A percentile compares a stretch with the other conserved stretches of the same genome.
Evolutionary conservation across 1,140 invertebrate species (phyloP).

Genomic region (Galleria mellonella): DNA sequence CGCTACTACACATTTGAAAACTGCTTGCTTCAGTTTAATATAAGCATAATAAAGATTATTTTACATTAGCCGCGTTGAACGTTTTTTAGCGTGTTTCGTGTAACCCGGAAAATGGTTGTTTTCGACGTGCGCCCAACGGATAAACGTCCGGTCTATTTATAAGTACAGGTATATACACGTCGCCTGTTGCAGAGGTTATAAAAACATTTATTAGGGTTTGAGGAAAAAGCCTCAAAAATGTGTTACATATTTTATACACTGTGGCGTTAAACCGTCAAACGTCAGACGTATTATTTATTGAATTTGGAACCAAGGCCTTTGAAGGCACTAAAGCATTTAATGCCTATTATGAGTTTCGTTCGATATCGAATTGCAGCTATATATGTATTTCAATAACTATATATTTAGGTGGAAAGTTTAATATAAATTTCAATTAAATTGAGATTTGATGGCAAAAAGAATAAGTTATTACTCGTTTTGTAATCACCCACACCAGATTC

Average conservation of each 20-base stretch:
- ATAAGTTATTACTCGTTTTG: too few relatives aligned
- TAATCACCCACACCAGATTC: too few relatives aligned
- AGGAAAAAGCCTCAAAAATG: constrained; percentile 3
- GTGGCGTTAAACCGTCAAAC: not conserved
- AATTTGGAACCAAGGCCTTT: too few relatives aligned
- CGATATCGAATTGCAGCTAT: too few relatives aligned
- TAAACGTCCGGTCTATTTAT: constrained; percentile 15
- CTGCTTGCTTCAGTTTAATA: too few relatives aligned
- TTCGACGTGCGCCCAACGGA: constrained; percentile 21
- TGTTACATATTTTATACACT: not conserved
- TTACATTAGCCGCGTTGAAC: not conserved
- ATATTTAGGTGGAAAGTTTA: too few relatives aligned
- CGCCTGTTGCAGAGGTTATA: constrained; percentile 19
- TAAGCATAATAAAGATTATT: not conserved
- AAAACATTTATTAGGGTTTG: constrained; percentile 18
- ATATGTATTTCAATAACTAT: too few relatives aligned
- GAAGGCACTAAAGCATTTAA: too few relatives aligned
- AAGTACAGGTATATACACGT: not conserved
- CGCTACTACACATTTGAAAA: not conserved
- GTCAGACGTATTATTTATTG: not conserved
- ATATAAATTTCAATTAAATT: too few relatives aligned
- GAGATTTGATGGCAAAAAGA: too few relatives aligned
- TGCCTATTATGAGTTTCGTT: too few relatives aligned
- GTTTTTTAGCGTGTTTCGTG: constrained; percentile 11
- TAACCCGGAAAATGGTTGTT: constrained; percentile 18